These are phyloP conservation scores for Sphenopsis melanotis DNA, from an alignment of 2,797 vertebrate genomes.

Conservation along the genomic window DNA sequence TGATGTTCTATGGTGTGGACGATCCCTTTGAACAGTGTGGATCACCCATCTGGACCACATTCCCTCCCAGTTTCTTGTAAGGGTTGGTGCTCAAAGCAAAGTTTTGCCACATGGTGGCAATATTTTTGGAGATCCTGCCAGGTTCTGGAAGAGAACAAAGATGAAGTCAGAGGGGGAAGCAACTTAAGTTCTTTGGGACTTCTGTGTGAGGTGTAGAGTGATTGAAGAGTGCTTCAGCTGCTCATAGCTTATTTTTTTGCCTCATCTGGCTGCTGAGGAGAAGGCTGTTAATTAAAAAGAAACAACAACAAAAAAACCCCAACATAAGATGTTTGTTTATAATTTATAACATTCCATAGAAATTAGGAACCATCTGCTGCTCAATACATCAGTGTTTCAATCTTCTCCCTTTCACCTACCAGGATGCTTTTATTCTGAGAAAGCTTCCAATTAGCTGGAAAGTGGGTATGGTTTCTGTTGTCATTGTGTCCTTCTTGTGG, in stretches of 20 bases:
- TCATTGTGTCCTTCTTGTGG: neutral
- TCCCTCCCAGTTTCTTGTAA: neutral
- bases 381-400: slow-evolving; percentile 54
- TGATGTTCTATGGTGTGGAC: neutral
- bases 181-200: slow-evolving; percentile 3
- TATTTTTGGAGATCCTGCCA: neutral
- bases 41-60: neutral
- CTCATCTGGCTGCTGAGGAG: slow-evolving; percentile 28
- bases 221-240: slow-evolving; percentile 22
- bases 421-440: slow-evolving; percentile 57
- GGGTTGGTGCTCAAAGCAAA: neutral
- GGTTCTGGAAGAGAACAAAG: neutral
- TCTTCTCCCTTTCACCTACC: slow-evolving; percentile 14
- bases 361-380: slow-evolving; percentile 66
- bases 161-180: neutral
- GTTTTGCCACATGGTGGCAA: neutral
- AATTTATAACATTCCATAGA: slow-evolving; percentile 55
- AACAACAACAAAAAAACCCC: neutral
- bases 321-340: slow-evolving; percentile 59
- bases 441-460: slow-evolving; percentile 49
- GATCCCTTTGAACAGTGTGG: neutral
- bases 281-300: neutral
- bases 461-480: neutral
- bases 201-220: neutral
- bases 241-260: neutral